phyloP scores from a whole-genome alignment of 2,797 vertebrate genomes.

The Argya squamiceps region DNA sequence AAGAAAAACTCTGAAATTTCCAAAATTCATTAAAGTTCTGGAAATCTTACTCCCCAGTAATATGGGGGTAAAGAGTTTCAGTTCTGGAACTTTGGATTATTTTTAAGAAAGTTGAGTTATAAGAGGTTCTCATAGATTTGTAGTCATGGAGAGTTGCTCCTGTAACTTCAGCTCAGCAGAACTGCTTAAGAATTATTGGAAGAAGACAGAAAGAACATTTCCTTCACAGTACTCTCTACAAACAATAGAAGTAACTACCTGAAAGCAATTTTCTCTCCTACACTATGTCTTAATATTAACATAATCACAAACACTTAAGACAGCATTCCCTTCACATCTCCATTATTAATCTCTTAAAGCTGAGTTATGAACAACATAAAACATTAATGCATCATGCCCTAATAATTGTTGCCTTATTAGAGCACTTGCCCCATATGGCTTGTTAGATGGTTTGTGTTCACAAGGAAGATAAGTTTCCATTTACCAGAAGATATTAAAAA shows the following conservation, averaged over 20 bases:
- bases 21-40: neutral
- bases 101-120: neutral
- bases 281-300: conserved; percentile 41
- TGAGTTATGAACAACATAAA: conserved; percentile 34
- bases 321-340: conserved; percentile 1
- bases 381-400: neutral
- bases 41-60: neutral
- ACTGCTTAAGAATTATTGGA: neutral
- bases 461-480: conserved; percentile 46
- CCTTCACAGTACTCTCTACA: neutral
- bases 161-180: neutral
- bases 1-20: neutral
- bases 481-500: conserved; percentile 73
- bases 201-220: neutral
- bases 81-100: neutral
- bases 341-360: conserved; percentile 13
- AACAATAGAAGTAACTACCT: neutral
- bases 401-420: neutral
- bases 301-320: conserved; percentile 44
- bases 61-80: neutral
- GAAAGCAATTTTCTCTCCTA: conserved; percentile 2
- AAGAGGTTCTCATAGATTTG: neutral
- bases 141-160: neutral
- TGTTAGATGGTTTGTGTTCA: conserved; percentile 8
- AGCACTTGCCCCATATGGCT: conserved; percentile 22